These are phyloP conservation scores for Pterois miles DNA, from an alignment of 2,797 vertebrate species.

Conservation along the genomic window DNA sequence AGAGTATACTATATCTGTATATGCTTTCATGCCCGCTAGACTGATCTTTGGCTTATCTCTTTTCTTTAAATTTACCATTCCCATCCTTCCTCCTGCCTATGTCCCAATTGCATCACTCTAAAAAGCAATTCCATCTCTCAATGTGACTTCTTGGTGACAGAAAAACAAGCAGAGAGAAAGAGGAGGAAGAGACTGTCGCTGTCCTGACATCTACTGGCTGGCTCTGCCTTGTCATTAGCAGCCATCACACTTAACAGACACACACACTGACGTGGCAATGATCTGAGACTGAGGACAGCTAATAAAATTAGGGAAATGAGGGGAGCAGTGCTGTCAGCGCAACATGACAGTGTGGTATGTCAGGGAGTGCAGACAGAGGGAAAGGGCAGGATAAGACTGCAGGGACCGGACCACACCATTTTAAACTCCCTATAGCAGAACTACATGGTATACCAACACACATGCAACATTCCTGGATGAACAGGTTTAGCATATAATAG, in stretches of 20 bases:
- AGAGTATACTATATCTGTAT: not conserved
- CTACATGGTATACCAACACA: not conserved
- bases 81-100: not conserved
- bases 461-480: not conserved
- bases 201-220: conserved; percentile 48
- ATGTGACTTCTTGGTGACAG: conserved; percentile 26
- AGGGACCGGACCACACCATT: not conserved
- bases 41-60: conserved; percentile 21
- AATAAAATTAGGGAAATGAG: conserved; percentile 50
- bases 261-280: conserved; percentile 35
- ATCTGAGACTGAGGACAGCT: conserved; percentile 48
- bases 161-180: conserved; percentile 39
- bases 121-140: conserved; percentile 14
- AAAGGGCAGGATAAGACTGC: conserved; percentile 20
- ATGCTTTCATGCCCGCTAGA: not conserved
- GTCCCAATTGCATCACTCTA: conserved; percentile 26
- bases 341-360: conserved; percentile 20
- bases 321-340: conserved; percentile 31
- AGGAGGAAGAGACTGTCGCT: conserved; percentile 4
- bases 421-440: not conserved
- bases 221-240: conserved; percentile 45
- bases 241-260: conserved; percentile 37
- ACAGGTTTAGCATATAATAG: not conserved
- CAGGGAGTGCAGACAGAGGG: conserved; percentile 10
- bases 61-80: conserved; percentile 27